Conservation (phyloP, 2,797 vertebrate species). For the Clarias platycephalus region DNA sequence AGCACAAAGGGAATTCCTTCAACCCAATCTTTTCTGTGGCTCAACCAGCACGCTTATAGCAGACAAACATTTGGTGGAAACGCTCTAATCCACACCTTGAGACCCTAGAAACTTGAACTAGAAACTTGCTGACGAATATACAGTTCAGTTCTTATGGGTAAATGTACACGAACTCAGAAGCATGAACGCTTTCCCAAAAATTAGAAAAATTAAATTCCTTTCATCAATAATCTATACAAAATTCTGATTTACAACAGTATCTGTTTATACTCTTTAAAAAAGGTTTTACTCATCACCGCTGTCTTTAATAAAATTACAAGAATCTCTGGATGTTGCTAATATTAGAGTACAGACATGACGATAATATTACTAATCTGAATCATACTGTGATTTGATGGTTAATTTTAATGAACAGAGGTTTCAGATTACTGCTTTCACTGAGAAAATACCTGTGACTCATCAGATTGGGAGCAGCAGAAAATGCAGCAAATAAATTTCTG, state of each 20-base stretch:
- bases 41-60: too few relatives aligned
- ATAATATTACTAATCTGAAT: conserved; percentile 9
- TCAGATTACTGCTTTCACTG: conserved; percentile 1
- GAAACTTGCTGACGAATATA: too few relatives aligned
- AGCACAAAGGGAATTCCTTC: too few relatives aligned
- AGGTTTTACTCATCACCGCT: background rate
- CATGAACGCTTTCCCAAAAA: background rate
- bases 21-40: too few relatives aligned
- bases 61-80: too few relatives aligned
- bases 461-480: background rate
- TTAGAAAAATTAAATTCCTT: too few relatives aligned
- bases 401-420: conserved; percentile 1
- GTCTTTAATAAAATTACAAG: background rate
- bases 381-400: background rate
- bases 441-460: conserved; percentile 30
- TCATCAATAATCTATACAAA: background rate
- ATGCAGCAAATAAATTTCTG: background rate
- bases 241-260: background rate
- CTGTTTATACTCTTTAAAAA: background rate
- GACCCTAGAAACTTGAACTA: too few relatives aligned
- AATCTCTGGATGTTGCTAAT: background rate
- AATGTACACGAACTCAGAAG: background rate
- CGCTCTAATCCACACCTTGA: too few relatives aligned
- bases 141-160: background rate
- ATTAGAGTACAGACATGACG: background rate